Evolutionary conservation across 2,797 vertebrate species (phyloP).

Genomic region (Siniperca scherzeri): DNA sequence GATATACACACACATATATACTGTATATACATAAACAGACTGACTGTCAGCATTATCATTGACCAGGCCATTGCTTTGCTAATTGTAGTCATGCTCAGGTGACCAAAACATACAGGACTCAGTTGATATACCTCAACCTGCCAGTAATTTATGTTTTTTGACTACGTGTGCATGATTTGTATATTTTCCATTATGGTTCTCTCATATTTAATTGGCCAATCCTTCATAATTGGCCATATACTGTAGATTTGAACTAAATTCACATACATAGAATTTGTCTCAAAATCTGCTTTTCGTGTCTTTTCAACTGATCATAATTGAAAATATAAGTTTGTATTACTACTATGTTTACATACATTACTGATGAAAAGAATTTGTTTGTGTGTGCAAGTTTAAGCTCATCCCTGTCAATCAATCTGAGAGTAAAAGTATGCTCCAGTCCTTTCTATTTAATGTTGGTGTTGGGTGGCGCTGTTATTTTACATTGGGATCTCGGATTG

Average conservation of each 20-base stretch:
- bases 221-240: not conserved
- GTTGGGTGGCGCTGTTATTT: not conserved
- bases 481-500: not conserved
- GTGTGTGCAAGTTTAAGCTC: not conserved
- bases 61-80: constrained; percentile 50
- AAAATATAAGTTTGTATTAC: not conserved
- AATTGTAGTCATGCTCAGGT: constrained; percentile 52
- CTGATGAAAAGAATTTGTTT: not conserved
- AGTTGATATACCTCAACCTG: constrained; percentile 24
- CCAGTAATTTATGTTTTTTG: constrained; percentile 33
- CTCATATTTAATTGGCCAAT: not conserved
- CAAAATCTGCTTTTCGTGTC: not conserved
- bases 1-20: constrained; percentile 15
- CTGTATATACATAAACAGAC: constrained; percentile 21
- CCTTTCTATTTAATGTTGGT: not conserved
- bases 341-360: not conserved
- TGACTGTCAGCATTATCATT: constrained; percentile 53
- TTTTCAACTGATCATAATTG: not conserved
- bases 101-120: constrained; percentile 32
- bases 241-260: not conserved
- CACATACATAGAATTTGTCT: not conserved
- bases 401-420: not conserved
- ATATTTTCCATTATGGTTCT: constrained; percentile 19
- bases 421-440: not conserved
- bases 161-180: constrained; percentile 15